Evolutionary conservation across 1,140 invertebrate species (phyloP).

Genomic region (Lamellibrachia luymesi): DNA sequence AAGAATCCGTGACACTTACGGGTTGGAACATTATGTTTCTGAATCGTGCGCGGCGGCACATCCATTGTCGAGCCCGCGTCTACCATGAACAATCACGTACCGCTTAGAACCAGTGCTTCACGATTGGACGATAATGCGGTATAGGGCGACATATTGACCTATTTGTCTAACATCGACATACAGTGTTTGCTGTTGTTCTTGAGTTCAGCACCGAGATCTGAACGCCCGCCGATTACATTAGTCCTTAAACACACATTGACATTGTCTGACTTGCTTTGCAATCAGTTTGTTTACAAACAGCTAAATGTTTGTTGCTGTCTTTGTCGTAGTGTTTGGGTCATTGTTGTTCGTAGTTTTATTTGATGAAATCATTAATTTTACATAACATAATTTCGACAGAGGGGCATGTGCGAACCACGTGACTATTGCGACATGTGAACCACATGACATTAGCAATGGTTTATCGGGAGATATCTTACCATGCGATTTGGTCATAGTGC

Average conservation of each 20-base stretch:
- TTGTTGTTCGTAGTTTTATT: too few species aligned
- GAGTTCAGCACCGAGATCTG: not conserved
- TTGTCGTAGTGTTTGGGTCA: too few species aligned
- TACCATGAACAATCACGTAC: not conserved
- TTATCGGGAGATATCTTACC: too few species aligned
- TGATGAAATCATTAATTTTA: too few species aligned
- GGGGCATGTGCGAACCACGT: too few species aligned
- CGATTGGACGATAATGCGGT: not conserved
- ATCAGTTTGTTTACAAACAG: not conserved
- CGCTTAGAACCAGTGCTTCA: not conserved
- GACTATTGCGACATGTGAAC: too few species aligned
- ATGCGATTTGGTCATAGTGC: too few species aligned
- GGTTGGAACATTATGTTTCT: not conserved
- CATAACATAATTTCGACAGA: too few species aligned
- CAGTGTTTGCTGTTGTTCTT: not conserved
- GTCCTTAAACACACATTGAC: not conserved
- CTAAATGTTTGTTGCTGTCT: not conserved
- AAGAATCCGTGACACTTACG: not conserved
- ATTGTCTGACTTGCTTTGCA: not conserved
- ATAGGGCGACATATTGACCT: not conserved
- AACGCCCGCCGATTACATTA: not conserved
- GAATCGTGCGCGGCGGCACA: not conserved
- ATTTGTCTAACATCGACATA: not conserved
- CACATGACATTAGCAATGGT: too few species aligned
- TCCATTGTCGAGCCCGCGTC: not conserved